Evolutionary conservation across 1,140 invertebrate species (phyloP), one percentile per base, ranked within the genome.

Genomic region (Carposina sasakii): DNA sequence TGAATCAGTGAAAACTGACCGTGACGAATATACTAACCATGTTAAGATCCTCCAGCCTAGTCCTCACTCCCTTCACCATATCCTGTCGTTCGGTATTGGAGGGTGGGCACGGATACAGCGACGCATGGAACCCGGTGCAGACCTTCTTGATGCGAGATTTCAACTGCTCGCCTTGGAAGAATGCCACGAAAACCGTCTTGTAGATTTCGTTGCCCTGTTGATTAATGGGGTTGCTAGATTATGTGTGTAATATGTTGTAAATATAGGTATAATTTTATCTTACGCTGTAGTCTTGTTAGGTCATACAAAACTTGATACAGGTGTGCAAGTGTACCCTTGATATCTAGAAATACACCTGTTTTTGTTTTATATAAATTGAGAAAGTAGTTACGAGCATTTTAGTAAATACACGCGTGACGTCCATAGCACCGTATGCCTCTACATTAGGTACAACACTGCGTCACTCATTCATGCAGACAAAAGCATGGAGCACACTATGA

Each of bases 151-250:
- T 97, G 51, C 96, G 90, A 15, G 91, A 91, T 86, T 99, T 99
- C 30, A 99, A 85, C 72, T 99, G 97, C 75, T 99, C 98, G 48
- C 98, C 98, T 96, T 99, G 98, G 89, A 99, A 99, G 88, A 99
- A 99, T 48, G 97, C 95, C 45, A 99, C 97, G 83, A 99, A 99
- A 1, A 98, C 97, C n/a, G 94, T 96, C 85, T 99, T 99, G 86
- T 93, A 93, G 20, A 98, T 95, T 76, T 94, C 89, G 73, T 97
- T 95, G 13, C 96, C 97, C 92, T 97, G 86, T 28, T 5, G 24
- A 28, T 6, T 6, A 28, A 28, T 6, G 24, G 6, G 12, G 12
- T 28, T 28, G 12, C 12, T 28, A 28, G 6, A 28, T 12, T 28
- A 28, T 28, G 24, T n/a, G n/a, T 26, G 5, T 26, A 26, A 26